These are phyloP conservation scores for Tholera decimalis DNA, from an alignment of 2,888 invertebrate species.

Conservation along the genomic window DNA sequence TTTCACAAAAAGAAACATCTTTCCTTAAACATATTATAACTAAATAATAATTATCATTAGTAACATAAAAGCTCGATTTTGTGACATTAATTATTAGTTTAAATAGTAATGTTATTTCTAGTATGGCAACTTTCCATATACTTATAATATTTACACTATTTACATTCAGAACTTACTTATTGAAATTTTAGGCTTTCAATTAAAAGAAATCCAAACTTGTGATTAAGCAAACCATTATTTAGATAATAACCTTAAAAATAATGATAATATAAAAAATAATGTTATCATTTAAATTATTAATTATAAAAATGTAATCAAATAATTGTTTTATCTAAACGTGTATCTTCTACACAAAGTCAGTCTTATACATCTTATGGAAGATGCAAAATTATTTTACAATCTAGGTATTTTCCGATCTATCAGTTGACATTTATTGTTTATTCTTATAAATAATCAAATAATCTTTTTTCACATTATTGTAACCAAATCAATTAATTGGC, in stretches of 20 bases:
- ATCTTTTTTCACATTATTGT: conserved; percentile 20
- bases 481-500: conserved; percentile 15
- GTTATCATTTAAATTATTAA: conserved; percentile 43
- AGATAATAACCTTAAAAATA: too few species aligned
- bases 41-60: conserved; percentile 53
- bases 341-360: conserved; percentile 76
- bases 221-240: conserved; percentile 16
- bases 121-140: conserved; percentile 83
- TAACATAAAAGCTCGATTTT: conserved; percentile 79
- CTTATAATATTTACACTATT: conserved; percentile 69
- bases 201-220: not conserved
- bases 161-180: conserved; percentile 64
- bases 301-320: conserved; percentile 43
- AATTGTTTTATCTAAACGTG: conserved; percentile 64
- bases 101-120: conserved; percentile 67
- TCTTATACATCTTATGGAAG: conserved; percentile 79
- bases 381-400: conserved; percentile 72
- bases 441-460: conserved; percentile 50
- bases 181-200: conserved; percentile 59
- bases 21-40: conserved; percentile 42
- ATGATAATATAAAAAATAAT: not conserved
- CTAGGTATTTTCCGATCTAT: conserved; percentile 62
- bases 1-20: conserved; percentile 29
- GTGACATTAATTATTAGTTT: conserved; percentile 70
- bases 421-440: conserved; percentile 74